These are phyloP conservation scores for Pristionchus entomophagus DNA, from an alignment of 2,888 invertebrate genomes.

Conservation along the genomic window DNA sequence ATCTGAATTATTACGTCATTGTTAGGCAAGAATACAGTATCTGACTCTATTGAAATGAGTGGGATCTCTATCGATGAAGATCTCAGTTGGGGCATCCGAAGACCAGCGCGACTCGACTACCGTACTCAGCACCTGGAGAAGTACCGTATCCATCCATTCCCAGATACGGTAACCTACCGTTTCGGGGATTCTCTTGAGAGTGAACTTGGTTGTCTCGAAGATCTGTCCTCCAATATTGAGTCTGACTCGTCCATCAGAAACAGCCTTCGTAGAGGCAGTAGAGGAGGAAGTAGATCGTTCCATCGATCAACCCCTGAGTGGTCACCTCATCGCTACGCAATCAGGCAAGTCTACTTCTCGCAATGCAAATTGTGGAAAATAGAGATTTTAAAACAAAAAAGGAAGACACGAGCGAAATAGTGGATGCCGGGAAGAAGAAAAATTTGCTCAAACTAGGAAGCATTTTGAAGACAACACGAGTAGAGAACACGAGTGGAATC, in stretches of 20 bases:
- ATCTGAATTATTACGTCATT: constrained; percentile 46
- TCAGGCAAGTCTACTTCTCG: too few relatives aligned
- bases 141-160: neutral
- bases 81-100: constrained; percentile 50
- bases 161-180: constrained; percentile 50
- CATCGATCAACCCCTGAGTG: too few relatives aligned
- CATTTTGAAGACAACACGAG: too few relatives aligned
- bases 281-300: constrained; percentile 32
- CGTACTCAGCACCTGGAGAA: constrained; percentile 61
- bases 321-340: too few relatives aligned
- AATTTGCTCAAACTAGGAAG: too few relatives aligned
- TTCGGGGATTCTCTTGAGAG: constrained; percentile 60
- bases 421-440: too few relatives aligned
- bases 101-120: constrained; percentile 66
- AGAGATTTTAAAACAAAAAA: too few relatives aligned
- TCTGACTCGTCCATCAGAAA: constrained; percentile 52
- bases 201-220: constrained; percentile 66
- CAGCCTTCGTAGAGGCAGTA: neutral
- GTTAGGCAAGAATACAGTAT: neutral
- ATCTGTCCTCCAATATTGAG: constrained; percentile 69
- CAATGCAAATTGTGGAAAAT: too few relatives aligned
- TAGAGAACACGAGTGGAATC: too few relatives aligned
- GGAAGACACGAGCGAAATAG: too few relatives aligned
- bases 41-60: constrained; percentile 61
- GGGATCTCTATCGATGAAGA: constrained; percentile 71